Base-by-base conservation (phyloP, 2,113 vertebrate species). In the Aramus guarauna region DNA sequence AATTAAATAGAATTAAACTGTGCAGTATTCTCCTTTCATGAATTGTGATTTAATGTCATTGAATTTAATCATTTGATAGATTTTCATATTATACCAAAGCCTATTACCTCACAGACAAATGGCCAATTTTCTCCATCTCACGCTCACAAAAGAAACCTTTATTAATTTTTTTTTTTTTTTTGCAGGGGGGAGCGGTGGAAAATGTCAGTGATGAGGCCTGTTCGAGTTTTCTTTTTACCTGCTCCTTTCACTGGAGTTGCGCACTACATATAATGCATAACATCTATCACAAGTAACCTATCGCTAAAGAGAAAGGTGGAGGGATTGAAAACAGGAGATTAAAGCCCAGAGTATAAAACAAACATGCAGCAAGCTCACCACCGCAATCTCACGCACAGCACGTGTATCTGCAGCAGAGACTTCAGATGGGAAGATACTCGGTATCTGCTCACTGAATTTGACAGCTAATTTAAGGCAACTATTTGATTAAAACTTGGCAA, bases 1-100 rank as follows among this genome's bases (percentile, higher is more conserved):
- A 98, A 98, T 98, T 98, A 98, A 97, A 98, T 92, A 93, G 98
- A 98, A 98, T 98, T 98, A 98, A 98, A 97, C 95, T 67, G 97
- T 80, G 94, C 94, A 59, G 76, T 90, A 60, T 94, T 96, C 23
- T 78, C 90, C 96, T 98, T 98, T 97, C 97, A 95, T 95, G 96
- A 96, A 97, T 81, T 96, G 89, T 69, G 96, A 94, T 92, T 85
- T 79, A 95, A 97, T 97, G 97, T 75, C 94, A 96, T 91, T 96
- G 96, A 96, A 97, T 97, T 92, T 95, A 97, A 97, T 97, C 97
- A 97, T 97, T 89, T 96, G 98, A 97, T 91, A 97, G 96, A 97
- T 90, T 94, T 98, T 97, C 95, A 88, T 97, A 97, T 76, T 50
- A 94, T 89, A 59, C 92, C 94, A 91, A 97, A 97, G 96, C 94